These are phyloP conservation scores for Dinocampus coccinellae DNA, from an alignment of 2,888 invertebrate species.

Conservation along the genomic window DNA sequence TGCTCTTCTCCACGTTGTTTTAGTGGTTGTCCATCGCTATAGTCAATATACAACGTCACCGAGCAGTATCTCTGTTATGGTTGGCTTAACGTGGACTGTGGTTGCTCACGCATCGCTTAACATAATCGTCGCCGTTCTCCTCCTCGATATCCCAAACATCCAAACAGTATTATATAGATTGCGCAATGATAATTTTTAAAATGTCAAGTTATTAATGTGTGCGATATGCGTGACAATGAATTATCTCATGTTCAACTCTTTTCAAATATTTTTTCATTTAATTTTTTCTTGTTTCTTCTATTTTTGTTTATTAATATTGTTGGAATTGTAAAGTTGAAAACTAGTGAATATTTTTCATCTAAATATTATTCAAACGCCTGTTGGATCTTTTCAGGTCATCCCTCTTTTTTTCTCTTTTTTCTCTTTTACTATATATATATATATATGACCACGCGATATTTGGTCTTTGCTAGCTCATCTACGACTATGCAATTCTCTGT, in stretches of 20 bases:
- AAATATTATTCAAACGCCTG: slow-evolving; percentile 61
- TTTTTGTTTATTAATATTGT: too few relatives aligned
- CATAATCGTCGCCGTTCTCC: slow-evolving; percentile 58
- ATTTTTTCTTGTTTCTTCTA: not conserved
- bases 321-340: slow-evolving; percentile 36
- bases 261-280: too few relatives aligned
- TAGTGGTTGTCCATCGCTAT: slow-evolving; percentile 22
- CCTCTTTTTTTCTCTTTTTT: slow-evolving; percentile 11
- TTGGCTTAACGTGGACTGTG: slow-evolving; percentile 65
- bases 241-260: too few relatives aligned
- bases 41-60: slow-evolving; percentile 58
- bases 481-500: not conserved
- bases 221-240: not conserved
- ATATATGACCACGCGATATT: not conserved
- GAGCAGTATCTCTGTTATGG: slow-evolving; percentile 67
- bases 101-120: slow-evolving; percentile 67
- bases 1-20: not conserved
- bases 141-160: slow-evolving; percentile 28
- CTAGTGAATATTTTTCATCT: slow-evolving; percentile 57
- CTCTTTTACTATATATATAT: not conserved
- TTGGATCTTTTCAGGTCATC: slow-evolving; percentile 24
- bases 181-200: slow-evolving; percentile 58
- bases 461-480: not conserved
- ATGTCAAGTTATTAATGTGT: slow-evolving; percentile 38
- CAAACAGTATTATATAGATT: slow-evolving; percentile 57